Evolutionary conservation across 2,888 invertebrate genomes (phyloP).

Genomic region (Nasonovia ribisnigri): DNA sequence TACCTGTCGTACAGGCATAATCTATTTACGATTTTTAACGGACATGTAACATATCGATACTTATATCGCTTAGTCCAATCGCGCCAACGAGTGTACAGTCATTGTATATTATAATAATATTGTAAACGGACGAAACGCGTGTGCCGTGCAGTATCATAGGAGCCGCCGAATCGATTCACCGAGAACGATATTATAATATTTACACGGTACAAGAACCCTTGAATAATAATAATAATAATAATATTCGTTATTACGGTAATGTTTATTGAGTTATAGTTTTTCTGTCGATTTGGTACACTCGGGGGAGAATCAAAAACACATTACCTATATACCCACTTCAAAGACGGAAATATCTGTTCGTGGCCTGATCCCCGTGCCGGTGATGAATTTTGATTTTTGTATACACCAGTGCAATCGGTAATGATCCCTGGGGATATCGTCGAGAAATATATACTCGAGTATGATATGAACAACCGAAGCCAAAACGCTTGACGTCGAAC

Average conservation of each 20-base stretch:
- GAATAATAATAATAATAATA: not conserved
- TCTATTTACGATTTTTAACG: not conserved
- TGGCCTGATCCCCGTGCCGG: not conserved
- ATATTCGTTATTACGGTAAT: not conserved
- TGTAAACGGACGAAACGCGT: not conserved
- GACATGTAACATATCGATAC: too few species aligned
- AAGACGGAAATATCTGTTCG: not conserved
- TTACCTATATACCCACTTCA: not conserved
- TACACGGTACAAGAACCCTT: not conserved
- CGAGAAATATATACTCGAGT: not conserved
- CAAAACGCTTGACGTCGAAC: not conserved
- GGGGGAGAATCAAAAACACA: not conserved
- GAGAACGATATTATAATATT: not conserved
- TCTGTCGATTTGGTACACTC: not conserved
- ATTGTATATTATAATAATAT: not conserved
- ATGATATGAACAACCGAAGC: not conserved
- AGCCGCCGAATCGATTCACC: not conserved
- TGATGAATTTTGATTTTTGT: slow-evolving; percentile 26
- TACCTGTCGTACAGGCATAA: not conserved
- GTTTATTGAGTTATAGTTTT: slow-evolving; percentile 10
- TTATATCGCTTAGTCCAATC: not conserved
- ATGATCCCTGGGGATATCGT: slow-evolving; percentile 11
- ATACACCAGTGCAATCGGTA: not conserved
- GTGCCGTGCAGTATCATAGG: not conserved
- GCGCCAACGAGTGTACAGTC: not conserved